These are phyloP conservation scores for Schizopygopsis malacanthus DNA, from an alignment of 2,797 vertebrate genomes.

Conservation along the genomic window DNA sequence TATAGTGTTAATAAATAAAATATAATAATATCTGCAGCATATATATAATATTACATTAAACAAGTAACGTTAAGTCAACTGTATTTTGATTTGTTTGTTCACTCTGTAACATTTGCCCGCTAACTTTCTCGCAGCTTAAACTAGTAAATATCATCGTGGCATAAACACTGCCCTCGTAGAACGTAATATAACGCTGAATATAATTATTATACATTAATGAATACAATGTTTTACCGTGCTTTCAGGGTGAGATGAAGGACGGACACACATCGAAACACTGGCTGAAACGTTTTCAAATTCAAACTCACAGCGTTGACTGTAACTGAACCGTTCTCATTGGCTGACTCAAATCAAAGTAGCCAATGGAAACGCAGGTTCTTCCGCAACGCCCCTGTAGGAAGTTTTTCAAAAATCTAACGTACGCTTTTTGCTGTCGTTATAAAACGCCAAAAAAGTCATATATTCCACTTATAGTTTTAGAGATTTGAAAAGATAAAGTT, in stretches of 20 bases:
- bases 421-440: not conserved
- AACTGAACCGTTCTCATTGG: slow-evolving; percentile 2
- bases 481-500: not conserved
- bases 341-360: not conserved
- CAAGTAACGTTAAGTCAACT: too few species aligned
- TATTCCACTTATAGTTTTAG: not conserved
- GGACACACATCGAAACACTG: not conserved
- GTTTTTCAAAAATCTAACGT: not conserved
- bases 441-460: not conserved
- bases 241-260: not conserved
- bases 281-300: slow-evolving; percentile 34
- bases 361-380: not conserved
- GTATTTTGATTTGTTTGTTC: slow-evolving; percentile 8
- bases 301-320: not conserved
- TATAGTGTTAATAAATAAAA: not conserved
- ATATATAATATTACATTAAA: not conserved
- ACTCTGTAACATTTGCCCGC: not conserved
- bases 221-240: slow-evolving; percentile 9
- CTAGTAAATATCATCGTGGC: not conserved
- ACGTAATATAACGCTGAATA: not conserved
- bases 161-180: not conserved
- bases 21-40: not conserved
- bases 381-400: not conserved
- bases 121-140: not conserved
- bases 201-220: not conserved